Evolutionary conservation across 2,797 vertebrate genomes (phyloP).

Genomic region (Enteromius trimaculatus): DNA sequence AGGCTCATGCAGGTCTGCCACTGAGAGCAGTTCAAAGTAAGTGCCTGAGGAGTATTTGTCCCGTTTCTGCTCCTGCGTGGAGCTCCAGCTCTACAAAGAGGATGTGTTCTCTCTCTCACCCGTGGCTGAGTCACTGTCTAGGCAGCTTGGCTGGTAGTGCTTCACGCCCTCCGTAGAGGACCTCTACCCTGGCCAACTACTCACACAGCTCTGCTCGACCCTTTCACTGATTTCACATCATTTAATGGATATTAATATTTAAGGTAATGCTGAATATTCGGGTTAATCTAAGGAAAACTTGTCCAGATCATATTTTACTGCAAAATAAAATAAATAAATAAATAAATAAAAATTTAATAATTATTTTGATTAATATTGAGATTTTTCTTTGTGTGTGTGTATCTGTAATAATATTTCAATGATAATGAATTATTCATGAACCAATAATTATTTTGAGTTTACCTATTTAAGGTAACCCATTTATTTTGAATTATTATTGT

Average conservation of each 20-base stretch:
- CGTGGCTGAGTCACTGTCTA: constrained; percentile 81
- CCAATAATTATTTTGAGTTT: neutral
- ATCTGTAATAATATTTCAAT: neutral
- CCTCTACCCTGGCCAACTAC: constrained; percentile 34
- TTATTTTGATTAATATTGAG: neutral
- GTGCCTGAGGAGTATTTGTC: constrained; percentile 39
- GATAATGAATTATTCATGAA: neutral
- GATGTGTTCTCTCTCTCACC: constrained; percentile 76
- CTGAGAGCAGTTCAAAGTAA: constrained; percentile 45
- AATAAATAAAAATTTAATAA: neutral
- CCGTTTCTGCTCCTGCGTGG: constrained; percentile 59
- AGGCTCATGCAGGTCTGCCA: constrained; percentile 33
- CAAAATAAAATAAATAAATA: neutral
- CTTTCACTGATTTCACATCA: neutral
- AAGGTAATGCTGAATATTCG: neutral
- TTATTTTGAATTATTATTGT: neutral
- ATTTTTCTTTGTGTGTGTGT: neutral
- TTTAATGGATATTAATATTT: neutral
- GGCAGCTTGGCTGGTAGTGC: constrained; percentile 75
- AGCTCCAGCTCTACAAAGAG: constrained; percentile 70
- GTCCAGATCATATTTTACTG: neutral
- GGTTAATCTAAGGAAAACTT: neutral
- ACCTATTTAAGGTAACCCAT: too few relatives aligned
- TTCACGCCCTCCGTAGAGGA: constrained; percentile 68
- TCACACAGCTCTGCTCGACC: constrained; percentile 4